Evolutionary conservation across 2,113 vertebrate genomes (phyloP), one percentile per base, ranked within the genome.

Genomic region (Zootoca vivipara): DNA sequence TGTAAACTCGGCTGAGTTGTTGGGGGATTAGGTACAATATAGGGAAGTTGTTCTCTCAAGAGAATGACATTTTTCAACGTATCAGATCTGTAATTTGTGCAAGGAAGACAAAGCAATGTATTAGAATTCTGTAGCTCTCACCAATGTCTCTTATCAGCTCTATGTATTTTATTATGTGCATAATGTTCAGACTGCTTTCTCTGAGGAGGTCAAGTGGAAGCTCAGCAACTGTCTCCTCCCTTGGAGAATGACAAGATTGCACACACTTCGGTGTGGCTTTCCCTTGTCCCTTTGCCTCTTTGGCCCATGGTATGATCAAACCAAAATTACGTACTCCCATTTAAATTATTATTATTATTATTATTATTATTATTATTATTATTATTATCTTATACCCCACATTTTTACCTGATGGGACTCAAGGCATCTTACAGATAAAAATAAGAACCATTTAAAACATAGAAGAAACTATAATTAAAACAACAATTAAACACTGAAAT

Each of bases 181-280:
- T 79, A 90, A 95, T 93, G 94, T 85, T 92, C 5, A 93, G 89
- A 94, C 94, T 95, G 92, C 80, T 94, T 92, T 75, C 69, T 93
- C 91, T 94, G 80, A 95, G 89, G 86, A 93, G 86, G 85, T 87
- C 92, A 96, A 95, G 83, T 85, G 84, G 85, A 96, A 96, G 83
- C 30, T 82, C 77, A 94, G 90, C 91, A 90, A 94, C 91, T 79
- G 91, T 95, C 89, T 94, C 81, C 82, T 95, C 82, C 89, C 81
- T 80, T 86, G 91, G 58, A 62, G 58, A 64, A 67, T 91, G 65
- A 69, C 28, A 90, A 72, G 2, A 82, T 20, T 20, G 5, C 58
- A 62, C 58, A 62, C 58, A 62, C 58, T 65, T 56, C 5, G 1
- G 28, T 10, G 30, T 52, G 33, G 30, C 0, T 0, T 24, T 33